Conservation (phyloP, 2,113 vertebrate species). For the Peromyscus californicus region DNA sequence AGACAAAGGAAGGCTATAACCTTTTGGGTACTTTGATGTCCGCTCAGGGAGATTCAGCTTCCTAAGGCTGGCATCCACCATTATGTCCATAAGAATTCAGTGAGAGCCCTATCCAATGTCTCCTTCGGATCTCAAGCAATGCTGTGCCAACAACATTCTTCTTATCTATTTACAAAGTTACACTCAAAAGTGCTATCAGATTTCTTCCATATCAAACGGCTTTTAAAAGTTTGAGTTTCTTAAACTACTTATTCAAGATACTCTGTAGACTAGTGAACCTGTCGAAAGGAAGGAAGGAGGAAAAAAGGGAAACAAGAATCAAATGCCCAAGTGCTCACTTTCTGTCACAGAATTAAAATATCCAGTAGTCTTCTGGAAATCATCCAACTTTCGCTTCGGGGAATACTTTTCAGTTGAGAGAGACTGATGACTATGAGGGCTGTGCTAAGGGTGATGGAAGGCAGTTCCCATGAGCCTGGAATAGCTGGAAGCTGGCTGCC, state of each 20-base stretch:
- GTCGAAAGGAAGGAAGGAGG: not conserved
- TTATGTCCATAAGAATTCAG: not conserved
- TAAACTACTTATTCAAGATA: not conserved
- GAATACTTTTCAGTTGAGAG: not conserved
- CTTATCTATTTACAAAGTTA: not conserved
- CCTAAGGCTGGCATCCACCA: not conserved
- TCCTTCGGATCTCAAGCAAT: not conserved
- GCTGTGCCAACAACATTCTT: not conserved
- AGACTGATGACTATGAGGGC: not conserved
- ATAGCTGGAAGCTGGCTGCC: not conserved
- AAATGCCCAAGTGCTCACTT: not conserved
- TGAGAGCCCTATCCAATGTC: not conserved
- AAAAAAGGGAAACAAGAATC: not conserved
- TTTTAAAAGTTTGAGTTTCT: not conserved
- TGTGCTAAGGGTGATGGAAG: too few relatives aligned
- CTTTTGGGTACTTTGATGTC: not conserved
- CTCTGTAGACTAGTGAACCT: not conserved
- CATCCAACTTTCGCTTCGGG: not conserved
- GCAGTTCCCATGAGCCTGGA: not conserved
- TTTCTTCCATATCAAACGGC: not conserved
- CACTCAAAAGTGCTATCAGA: not conserved
- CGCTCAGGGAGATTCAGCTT: not conserved
- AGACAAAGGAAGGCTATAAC: not conserved
- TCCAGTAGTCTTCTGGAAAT: conserved; percentile 10
- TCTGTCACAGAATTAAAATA: not conserved